Conservation (phyloP, 2,113 vertebrate genomes). For the Rhinolophus sinicus region DNA sequence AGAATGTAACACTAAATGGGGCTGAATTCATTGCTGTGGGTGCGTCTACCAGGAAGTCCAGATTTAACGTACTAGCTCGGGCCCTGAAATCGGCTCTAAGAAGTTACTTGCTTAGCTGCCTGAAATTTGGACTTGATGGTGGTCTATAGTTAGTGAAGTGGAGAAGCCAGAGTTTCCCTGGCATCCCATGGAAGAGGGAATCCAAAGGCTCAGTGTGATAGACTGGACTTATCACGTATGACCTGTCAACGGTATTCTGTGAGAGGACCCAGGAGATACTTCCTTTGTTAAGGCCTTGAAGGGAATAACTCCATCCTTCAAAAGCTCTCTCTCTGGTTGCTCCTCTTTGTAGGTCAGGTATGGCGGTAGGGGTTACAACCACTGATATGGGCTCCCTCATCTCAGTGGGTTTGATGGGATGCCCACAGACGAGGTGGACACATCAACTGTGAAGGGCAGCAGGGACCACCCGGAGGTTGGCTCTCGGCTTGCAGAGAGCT, state of each 20-base stretch:
- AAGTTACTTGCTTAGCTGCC: not conserved
- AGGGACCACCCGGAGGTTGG: not conserved
- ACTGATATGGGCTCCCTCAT: not conserved
- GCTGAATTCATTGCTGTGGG: not conserved
- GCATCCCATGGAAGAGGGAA: not conserved
- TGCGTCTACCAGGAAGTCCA: not conserved
- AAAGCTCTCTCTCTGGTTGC: not conserved
- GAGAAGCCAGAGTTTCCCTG: not conserved
- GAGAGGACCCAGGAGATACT: not conserved
- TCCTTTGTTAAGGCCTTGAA: not conserved
- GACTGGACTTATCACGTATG: not conserved
- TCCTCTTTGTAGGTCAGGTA: not conserved
- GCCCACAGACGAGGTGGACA: not conserved
- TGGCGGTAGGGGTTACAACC: not conserved
- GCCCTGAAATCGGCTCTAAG: not conserved
- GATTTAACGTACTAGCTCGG: not conserved
- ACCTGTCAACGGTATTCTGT: not conserved
- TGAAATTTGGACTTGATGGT: not conserved
- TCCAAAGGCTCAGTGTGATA: not conserved
- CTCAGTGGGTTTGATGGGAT: not conserved
- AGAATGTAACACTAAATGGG: not conserved
- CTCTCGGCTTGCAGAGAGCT: constrained; percentile 4
- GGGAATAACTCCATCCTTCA: not conserved
- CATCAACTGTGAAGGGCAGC: not conserved
- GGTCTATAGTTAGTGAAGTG: not conserved